Percentiles rank a stretch among this genome's conserved stretches.
Evolutionary conservation across 2,797 vertebrate species (phyloP).

Genomic region (Danionella dracula): DNA sequence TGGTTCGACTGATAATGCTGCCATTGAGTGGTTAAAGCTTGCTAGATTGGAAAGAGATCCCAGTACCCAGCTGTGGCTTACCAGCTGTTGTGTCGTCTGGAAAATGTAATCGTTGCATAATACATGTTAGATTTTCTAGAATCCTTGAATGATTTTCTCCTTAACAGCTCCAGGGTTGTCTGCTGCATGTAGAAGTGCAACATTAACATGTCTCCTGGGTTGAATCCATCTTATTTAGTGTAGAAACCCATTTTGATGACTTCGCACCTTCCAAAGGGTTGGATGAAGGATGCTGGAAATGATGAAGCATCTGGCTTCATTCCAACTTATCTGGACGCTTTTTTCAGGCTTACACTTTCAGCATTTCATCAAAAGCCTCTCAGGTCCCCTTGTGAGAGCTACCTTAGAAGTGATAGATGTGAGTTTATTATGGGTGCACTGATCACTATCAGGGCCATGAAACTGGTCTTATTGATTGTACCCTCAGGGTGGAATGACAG

Average conservation of each 20-base stretch:
- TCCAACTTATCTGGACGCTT: constrained; percentile 25
- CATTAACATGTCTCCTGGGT: constrained; percentile 6
- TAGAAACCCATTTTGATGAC: not conserved
- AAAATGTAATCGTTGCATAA: constrained; percentile 33
- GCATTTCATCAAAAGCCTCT: constrained; percentile 57
- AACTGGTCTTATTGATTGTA: constrained; percentile 70
- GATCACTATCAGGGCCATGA: constrained; percentile 64
- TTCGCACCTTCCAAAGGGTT: not conserved
- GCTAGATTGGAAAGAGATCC: constrained; percentile 50
- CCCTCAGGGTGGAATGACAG: constrained; percentile 47
- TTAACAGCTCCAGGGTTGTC: constrained; percentile 3
- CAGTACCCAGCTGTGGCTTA: constrained; percentile 57
- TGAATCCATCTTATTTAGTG: constrained; percentile 1
- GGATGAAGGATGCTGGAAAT: constrained; percentile 15
- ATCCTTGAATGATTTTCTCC: not conserved
- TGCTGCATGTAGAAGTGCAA: not conserved
- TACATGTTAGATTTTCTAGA: constrained; percentile 17
- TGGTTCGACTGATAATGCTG: constrained; percentile 66
- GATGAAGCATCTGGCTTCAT: constrained; percentile 29
- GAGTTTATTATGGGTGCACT: constrained; percentile 67
- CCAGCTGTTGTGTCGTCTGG: constrained; percentile 52
- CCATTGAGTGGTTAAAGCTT: constrained; percentile 60
- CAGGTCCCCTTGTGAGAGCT: constrained; percentile 45
- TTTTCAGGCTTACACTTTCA: constrained; percentile 61
- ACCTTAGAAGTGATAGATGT: constrained; percentile 53